These are phyloP conservation scores for Salpingus planirostris DNA, from an alignment of 2,888 invertebrate genomes.

Conservation along the genomic window DNA sequence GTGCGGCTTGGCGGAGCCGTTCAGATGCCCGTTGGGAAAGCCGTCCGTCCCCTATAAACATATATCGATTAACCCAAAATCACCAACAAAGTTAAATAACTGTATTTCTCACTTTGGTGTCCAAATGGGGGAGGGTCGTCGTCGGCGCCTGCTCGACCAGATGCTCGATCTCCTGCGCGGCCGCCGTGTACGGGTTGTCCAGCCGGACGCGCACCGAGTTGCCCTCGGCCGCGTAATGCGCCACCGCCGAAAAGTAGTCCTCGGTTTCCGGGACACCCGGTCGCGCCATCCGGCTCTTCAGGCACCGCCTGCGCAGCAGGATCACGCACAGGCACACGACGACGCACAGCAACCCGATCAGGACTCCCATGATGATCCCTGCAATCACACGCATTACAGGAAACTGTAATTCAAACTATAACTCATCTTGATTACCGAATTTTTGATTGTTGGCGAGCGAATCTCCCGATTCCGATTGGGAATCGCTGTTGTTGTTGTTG, in stretches of 20 bases:
- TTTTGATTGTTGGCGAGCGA: conserved; percentile 29
- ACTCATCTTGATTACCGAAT: no score
- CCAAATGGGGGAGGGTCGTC: conserved; percentile 38
- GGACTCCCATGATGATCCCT: conserved; percentile 47
- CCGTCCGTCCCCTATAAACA: conserved; percentile 36
- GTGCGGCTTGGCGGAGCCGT: conserved; percentile 44
- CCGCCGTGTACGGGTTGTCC: conserved; percentile 28
- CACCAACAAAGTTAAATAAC: conserved; percentile 38
- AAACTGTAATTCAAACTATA: conserved; percentile 7
- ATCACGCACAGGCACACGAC: conserved; percentile 40
- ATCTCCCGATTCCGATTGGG: conserved; percentile 14
- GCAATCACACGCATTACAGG: conserved; percentile 16
- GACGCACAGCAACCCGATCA: conserved; percentile 41
- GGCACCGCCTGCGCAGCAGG: conserved; percentile 41
- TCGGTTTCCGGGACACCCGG: conserved; percentile 25
- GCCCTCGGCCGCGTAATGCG: conserved; percentile 25
- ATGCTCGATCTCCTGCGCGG: conserved; percentile 38
- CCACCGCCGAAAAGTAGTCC: conserved; percentile 28
- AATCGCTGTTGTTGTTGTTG: conserved; percentile 1
- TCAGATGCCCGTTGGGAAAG: conserved; percentile 45
- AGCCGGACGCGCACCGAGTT: conserved; percentile 26
- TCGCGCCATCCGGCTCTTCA: conserved; percentile 29
- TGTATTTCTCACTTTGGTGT: conserved; percentile 51
- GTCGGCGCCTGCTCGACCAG: conserved; percentile 33
- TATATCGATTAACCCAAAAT: conserved; percentile 13